Percentiles rank a stretch among this genome's conserved stretches.
phyloP scores from a whole-genome alignment of 2,797 vertebrate species.

The Phrynocephalus vlangalii region DNA sequence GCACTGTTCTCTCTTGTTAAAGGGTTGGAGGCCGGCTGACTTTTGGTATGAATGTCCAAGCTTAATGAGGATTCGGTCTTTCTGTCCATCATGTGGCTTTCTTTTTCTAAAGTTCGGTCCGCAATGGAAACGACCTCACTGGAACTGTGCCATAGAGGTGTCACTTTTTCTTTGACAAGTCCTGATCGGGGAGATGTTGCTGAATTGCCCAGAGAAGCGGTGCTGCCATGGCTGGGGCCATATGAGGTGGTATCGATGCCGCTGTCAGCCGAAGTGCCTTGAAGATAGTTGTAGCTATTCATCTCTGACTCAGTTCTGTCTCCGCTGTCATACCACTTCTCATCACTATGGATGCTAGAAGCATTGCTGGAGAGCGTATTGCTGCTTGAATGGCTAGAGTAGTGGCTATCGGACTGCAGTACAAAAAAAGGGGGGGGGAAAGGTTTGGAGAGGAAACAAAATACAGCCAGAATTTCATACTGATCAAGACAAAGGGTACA shows the following conservation, averaged over 20 bases:
- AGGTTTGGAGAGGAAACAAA: background rate
- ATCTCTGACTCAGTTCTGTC: conserved; percentile 87
- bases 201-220: conserved; percentile 83
- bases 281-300: conserved; percentile 91
- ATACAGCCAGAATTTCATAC: background rate
- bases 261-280: conserved; percentile 90
- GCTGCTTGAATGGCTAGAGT: conserved; percentile 96
- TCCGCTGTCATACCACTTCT: conserved; percentile 94
- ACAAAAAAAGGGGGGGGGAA: conserved; percentile 46
- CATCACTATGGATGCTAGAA: conserved; percentile 93
- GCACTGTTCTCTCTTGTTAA: conserved; percentile 85
- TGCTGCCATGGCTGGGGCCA: conserved; percentile 88
- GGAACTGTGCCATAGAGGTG: conserved; percentile 90
- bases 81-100: conserved; percentile 79
- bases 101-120: conserved; percentile 80
- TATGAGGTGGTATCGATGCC: conserved; percentile 92
- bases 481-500: rapidly evolving
- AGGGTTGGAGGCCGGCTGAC: conserved; percentile 79
- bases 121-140: conserved; percentile 79
- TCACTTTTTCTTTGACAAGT: conserved; percentile 84
- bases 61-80: conserved; percentile 82
- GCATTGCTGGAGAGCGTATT: conserved; percentile 96
- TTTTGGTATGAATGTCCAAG: conserved; percentile 84
- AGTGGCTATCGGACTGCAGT: conserved; percentile 86
- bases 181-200: conserved; percentile 78